Evolutionary conservation across 2,888 invertebrate species (phyloP).

Genomic region (Odontothrips loti): DNA sequence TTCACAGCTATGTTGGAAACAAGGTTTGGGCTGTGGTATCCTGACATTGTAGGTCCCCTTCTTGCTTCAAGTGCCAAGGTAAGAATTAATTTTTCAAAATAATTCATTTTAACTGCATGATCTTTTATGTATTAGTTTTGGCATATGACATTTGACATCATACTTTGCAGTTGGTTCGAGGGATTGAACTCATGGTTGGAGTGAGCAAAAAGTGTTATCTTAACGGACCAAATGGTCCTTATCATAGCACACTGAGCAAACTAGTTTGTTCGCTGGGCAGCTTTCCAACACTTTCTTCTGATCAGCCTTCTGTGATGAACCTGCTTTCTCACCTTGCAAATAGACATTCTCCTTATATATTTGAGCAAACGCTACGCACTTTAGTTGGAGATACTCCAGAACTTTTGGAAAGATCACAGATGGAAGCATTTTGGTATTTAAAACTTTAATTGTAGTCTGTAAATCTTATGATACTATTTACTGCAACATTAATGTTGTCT

Average conservation of each 20-base stretch:
- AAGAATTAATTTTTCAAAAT: conserved; percentile 40
- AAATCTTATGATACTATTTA: neutral
- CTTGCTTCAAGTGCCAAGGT: conserved; percentile 64
- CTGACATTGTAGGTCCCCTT: conserved; percentile 72
- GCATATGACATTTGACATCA: neutral
- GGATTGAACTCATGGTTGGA: conserved; percentile 36
- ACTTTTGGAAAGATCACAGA: neutral
- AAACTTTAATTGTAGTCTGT: neutral
- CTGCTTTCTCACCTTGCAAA: neutral
- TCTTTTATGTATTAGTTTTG: conserved; percentile 23
- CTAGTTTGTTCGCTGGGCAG: neutral
- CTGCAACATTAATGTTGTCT: neutral
- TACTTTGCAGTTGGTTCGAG: conserved; percentile 38
- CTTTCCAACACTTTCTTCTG: neutral
- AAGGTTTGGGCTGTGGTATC: conserved; percentile 62
- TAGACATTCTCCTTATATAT: neutral
- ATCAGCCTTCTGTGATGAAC: neutral
- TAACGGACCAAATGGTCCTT: neutral
- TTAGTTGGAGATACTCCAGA: neutral
- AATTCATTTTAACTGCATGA: neutral
- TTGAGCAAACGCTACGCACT: neutral
- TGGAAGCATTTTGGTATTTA: neutral
- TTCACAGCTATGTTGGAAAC: conserved; percentile 56
- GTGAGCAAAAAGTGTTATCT: conserved; percentile 31
- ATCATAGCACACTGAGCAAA: neutral